Percentiles rank a stretch among this genome's conserved stretches.
phyloP scores from a whole-genome alignment of 1,140 invertebrate species.

The Drosophila micromelanica region DNA sequence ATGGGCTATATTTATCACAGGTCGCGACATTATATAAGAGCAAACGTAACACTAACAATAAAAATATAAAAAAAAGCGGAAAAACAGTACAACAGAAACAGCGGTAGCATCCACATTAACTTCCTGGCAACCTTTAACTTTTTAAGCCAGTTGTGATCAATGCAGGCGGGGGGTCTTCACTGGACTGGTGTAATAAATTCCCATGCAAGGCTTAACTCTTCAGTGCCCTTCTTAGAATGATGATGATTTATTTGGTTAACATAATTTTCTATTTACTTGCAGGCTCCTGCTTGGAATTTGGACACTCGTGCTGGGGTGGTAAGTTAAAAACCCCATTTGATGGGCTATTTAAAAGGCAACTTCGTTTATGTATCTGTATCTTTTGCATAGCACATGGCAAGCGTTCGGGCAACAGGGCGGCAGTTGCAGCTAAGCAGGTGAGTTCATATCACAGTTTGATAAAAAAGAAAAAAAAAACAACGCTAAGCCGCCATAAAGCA shows the following conservation, averaged over 20 bases:
- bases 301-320: slow-evolving; percentile 83
- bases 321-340: slow-evolving; percentile 40
- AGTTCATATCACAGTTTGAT: not conserved
- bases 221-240: slow-evolving; percentile 2
- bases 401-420: slow-evolving; percentile 58
- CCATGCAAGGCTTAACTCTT: slow-evolving; percentile 10
- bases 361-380: slow-evolving; percentile 21
- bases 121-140: slow-evolving; percentile 18
- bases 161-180: slow-evolving; percentile 4
- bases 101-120: slow-evolving; percentile 1
- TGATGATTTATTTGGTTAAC: slow-evolving; percentile 31
- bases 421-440: slow-evolving; percentile 58
- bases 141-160: slow-evolving; percentile 19
- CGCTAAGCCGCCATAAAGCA: slow-evolving; percentile 21
- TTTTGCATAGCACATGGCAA: slow-evolving; percentile 70
- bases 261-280: slow-evolving; percentile 44
- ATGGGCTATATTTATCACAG: slow-evolving; percentile 70
- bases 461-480: not conserved
- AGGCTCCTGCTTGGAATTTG: slow-evolving; percentile 83
- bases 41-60: not conserved
- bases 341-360: not conserved
- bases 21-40: slow-evolving; percentile 39
- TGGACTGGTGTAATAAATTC: slow-evolving; percentile 32
- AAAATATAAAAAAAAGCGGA: not conserved
- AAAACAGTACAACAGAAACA: not conserved